phyloP scores from a whole-genome alignment of 2,113 vertebrate species.

The Tamias sibiricus region DNA sequence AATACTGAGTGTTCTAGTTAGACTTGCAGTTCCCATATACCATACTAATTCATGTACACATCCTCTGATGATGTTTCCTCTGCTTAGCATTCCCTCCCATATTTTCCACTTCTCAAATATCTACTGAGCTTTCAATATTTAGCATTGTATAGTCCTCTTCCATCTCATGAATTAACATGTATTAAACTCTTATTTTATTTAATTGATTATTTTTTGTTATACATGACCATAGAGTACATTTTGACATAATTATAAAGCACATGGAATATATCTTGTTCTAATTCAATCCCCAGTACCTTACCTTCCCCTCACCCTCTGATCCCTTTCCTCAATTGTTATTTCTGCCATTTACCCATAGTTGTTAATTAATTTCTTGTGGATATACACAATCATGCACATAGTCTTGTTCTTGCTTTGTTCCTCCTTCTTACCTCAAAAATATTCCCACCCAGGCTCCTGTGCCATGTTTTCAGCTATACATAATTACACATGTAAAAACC shows the following conservation, averaged over 20 bases:
- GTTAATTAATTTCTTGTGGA: no score
- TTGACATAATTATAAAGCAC: no score
- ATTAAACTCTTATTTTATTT: no score
- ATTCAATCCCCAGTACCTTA: no score
- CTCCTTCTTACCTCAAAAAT: neutral
- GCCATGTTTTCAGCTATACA: neutral
- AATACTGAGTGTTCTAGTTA: neutral
- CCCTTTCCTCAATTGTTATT: no score
- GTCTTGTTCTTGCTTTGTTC: neutral
- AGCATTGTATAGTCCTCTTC: neutral
- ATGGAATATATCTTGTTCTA: no score
- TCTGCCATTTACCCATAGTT: no score
- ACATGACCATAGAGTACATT: no score
- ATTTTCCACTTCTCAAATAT: neutral
- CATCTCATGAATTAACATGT: neutral
- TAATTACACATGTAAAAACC: neutral
- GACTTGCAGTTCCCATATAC: no score
- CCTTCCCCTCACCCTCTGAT: no score
- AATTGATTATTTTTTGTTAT: no score
- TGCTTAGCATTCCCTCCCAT: neutral
- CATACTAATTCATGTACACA: neutral
- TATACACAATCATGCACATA: no score
- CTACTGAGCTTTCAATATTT: neutral
- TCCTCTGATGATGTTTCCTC: neutral
- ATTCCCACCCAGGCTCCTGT: neutral